Conservation (phyloP, 2,888 invertebrate genomes). For the Diarsia dahlii region DNA sequence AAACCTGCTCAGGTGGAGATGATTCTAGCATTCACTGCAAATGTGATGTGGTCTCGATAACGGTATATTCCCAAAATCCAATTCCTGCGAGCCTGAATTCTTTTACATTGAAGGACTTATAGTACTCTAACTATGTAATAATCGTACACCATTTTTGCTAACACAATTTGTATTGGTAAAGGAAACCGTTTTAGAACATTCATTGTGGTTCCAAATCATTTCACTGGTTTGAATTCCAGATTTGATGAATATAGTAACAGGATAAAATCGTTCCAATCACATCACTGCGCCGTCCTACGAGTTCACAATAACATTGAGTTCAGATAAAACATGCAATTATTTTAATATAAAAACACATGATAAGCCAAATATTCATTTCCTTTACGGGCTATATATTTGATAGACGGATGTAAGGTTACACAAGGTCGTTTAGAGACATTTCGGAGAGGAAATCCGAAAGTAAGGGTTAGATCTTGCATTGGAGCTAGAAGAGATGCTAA, state of each 20-base stretch:
- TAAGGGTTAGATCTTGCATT: not conserved
- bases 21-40: not conserved
- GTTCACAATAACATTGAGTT: slow-evolving; percentile 1
- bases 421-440: not conserved
- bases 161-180: not conserved
- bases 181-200: not conserved
- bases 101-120: not conserved
- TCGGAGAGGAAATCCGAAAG: not conserved
- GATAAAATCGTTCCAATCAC: slow-evolving; percentile 8
- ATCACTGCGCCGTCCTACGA: not conserved
- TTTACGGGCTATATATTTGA: not conserved
- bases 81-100: not conserved
- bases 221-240: not conserved
- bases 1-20: not conserved
- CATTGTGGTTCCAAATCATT: not conserved
- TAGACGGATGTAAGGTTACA: not conserved
- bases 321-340: slow-evolving; percentile 31
- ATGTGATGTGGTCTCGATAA: not conserved
- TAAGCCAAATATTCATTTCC: slow-evolving; percentile 22
- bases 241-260: not conserved
- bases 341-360: slow-evolving; percentile 20
- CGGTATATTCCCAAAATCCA: not conserved
- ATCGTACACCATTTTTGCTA: not conserved
- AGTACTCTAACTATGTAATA: not conserved
- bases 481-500: not conserved